phyloP scores from a whole-genome alignment of 2,113 vertebrate genomes.

The Condylura cristata region DNA sequence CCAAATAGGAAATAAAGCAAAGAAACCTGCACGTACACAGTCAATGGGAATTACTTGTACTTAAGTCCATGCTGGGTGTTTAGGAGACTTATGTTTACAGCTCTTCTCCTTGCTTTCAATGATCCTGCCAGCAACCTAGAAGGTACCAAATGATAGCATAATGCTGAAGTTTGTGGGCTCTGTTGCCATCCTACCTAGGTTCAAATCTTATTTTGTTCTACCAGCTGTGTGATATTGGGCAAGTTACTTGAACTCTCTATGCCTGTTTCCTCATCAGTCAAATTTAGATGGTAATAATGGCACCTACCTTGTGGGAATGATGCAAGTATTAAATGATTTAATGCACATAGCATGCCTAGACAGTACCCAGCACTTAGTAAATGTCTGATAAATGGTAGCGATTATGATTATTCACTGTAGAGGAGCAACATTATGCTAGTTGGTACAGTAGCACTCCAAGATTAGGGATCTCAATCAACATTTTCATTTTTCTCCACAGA shows the following conservation, averaged over 20 bases:
- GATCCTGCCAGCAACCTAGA: not conserved
- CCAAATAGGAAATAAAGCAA: not conserved
- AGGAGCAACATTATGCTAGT: not conserved
- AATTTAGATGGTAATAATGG: conserved; percentile 8
- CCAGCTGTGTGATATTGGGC: not conserved
- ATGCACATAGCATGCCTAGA: not conserved
- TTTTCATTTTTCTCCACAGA: not conserved
- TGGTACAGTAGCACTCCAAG: not conserved
- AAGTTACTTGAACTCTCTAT: not conserved
- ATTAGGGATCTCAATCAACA: not conserved
- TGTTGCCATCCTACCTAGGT: not conserved
- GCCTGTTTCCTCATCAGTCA: conserved; percentile 21
- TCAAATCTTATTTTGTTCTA: not conserved
- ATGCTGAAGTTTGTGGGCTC: not conserved
- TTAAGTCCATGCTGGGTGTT: not conserved
- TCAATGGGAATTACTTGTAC: not conserved
- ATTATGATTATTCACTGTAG: not conserved
- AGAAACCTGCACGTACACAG: not conserved
- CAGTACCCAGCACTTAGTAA: not conserved
- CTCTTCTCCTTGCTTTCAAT: not conserved
- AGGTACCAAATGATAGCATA: not conserved
- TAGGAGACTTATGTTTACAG: not conserved
- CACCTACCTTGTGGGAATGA: not conserved
- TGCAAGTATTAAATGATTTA: conserved; percentile 33
- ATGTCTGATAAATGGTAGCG: not conserved